Evolutionary conservation across 92 coral and sea anemone species (phyloP), one percentile per base, ranked within the genome.

Genomic region (Paramuricea clavata): DNA sequence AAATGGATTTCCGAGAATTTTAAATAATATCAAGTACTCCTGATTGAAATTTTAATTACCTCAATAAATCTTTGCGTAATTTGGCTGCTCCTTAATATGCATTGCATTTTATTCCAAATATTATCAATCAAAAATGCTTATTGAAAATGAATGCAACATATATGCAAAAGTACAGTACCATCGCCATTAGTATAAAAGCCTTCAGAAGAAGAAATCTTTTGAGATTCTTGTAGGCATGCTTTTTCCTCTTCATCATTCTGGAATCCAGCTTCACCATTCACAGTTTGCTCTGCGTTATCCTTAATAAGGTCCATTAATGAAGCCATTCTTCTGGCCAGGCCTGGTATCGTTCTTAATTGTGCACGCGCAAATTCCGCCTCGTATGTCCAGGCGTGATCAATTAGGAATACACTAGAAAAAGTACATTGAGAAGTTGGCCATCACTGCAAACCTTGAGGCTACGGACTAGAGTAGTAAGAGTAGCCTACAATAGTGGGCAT

Each of bases 341-440:
- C 97, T 73, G 98, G 97, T 7, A 94, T 49, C 1, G 81, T 44
- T 50, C 86, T 86, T 52, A 96, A 90, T 36, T 96, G 99, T 28
- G 88, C 49, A 57, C 93, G 90, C 8, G 99, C 97, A 88, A 76
- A 94, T 39, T 91, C 90, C 6, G 87, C 74, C 77, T 94, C 92
- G 59, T 93, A 96, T 0, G 98, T 96, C 99, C 99, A 96, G 21
- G 99, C 98, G 81, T 96, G 99, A 69, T 96, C 99, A 91, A 96
- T 93, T 35, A 96, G 90, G 60, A 94, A 96, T 50, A 96, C 87
- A 84, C 99, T 96, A 49, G 6, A 23, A 73, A 9, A n/a, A n/a
- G n/a, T n/a, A 26, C 3, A 27, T 31, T 47, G 31, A 5, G 60
- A 23, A 11, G 10, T n/a, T 33, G 0, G 32, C 52, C 57, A 23